phyloP scores from a whole-genome alignment of 2,113 vertebrate genomes.

The Neofelis nebulosa region DNA sequence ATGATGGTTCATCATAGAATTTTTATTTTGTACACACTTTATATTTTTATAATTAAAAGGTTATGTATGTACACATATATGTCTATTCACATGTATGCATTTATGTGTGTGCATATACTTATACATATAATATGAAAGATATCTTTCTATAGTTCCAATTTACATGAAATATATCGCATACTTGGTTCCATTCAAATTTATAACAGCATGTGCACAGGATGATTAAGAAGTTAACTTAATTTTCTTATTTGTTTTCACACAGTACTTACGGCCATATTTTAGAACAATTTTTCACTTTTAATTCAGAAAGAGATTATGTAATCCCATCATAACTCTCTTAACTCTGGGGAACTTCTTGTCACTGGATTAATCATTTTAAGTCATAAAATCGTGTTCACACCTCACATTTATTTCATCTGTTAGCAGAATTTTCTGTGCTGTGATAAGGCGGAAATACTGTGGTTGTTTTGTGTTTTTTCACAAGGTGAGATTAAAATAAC shows the following conservation, averaged over 20 bases:
- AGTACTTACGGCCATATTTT: background rate
- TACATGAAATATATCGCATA: background rate
- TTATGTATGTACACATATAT: background rate
- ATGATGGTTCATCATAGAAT: background rate
- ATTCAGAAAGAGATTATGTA: background rate
- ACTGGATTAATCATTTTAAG: background rate
- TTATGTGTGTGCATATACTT: background rate
- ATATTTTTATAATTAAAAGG: background rate
- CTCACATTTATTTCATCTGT: background rate
- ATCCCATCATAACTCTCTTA: background rate
- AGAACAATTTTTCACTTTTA: background rate
- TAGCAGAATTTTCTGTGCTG: background rate
- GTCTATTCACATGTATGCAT: background rate
- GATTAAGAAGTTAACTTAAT: background rate
- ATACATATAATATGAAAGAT: background rate
- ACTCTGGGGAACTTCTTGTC: background rate
- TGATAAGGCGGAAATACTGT: background rate
- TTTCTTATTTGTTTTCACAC: background rate
- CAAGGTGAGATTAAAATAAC: background rate
- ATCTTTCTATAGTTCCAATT: background rate
- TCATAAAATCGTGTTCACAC: background rate
- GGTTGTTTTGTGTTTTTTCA: background rate
- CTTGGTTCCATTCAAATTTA: background rate
- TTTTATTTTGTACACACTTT: background rate
- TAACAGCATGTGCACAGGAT: background rate